phyloP scores from a whole-genome alignment of 2,113 vertebrate genomes.

The Myiagra hebetior region DNA sequence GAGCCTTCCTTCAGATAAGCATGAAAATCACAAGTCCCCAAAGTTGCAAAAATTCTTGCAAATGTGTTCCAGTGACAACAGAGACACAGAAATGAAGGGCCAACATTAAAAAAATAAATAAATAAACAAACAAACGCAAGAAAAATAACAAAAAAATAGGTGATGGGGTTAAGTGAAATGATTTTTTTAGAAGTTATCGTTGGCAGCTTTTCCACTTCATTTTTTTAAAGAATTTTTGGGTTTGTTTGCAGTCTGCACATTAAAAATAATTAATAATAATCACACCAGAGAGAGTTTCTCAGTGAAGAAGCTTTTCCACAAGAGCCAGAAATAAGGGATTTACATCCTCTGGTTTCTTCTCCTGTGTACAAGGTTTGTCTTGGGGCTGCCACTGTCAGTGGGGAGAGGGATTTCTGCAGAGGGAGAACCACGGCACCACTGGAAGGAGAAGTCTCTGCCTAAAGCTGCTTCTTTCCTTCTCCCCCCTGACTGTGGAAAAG shows the following conservation, averaged over 20 bases:
- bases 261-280: neutral
- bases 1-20: neutral
- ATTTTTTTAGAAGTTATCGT: neutral
- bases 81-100: neutral
- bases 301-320: neutral
- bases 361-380: neutral
- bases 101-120: neutral
- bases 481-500: neutral
- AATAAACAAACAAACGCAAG: neutral
- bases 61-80: neutral
- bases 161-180: neutral
- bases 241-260: neutral
- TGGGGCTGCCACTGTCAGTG: neutral
- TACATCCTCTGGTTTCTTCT: neutral
- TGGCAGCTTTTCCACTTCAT: neutral
- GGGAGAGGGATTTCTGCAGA: neutral
- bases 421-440: rapidly evolving
- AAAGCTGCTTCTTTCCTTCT: neutral
- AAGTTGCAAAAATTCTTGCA: neutral
- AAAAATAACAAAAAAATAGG: neutral
- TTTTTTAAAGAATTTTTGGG: neutral
- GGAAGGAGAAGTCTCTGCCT: neutral
- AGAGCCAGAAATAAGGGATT: neutral
- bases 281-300: neutral
- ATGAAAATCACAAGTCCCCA: neutral